Base-by-base conservation (phyloP, 2,888 invertebrate genomes). In the Sisyra terminalis region DNA sequence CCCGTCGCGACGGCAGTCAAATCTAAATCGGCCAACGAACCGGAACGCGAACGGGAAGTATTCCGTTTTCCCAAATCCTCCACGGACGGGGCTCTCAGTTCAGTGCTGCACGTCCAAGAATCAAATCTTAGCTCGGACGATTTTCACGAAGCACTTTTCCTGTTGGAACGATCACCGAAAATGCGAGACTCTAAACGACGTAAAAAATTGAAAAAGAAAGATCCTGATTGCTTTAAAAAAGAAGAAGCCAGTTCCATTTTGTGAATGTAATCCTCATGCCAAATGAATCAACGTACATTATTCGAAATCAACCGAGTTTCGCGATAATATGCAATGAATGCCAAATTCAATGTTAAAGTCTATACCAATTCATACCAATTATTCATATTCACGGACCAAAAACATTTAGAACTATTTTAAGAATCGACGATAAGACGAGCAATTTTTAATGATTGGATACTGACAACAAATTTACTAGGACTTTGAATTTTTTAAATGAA, bases 11-110 rank as follows among this genome's bases (percentile, higher is more conserved):
- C 29, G 9, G 40, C 29, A n/a, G 34, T 30, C 13, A 41, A 41
- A 41, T 41, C 41, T 5, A 66, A 66, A 49, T 67, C 67, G 46
- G 69, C 69, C 30, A 67, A 59, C 48, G 67, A 67, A 52, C 66
- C 67, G 1, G 68, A 69, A 52, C 55, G 67, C 8, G 69, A 67
- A 51, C 55, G 66, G 42, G 67, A 67, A 52, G 64, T 67, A 60
- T 64, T 63, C 51, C 60, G 67, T 46, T 70, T 71, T 53, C 69
- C 69, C 11, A 69, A 69, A 54, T 70, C 70, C 6, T 69, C 70
- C 14, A 70, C 70, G 10, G 70, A 71, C 49, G 69, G 70, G 3
- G 69, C 68, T 34, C 56, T 71, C n/a, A 70, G 69, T 53, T 70
- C 69, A 2, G 69, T 70, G 35, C 56, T 71, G 40, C 69, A 70